phyloP scores from a whole-genome alignment of 1,140 invertebrate species.

The Notospermus geniculatus region DNA sequence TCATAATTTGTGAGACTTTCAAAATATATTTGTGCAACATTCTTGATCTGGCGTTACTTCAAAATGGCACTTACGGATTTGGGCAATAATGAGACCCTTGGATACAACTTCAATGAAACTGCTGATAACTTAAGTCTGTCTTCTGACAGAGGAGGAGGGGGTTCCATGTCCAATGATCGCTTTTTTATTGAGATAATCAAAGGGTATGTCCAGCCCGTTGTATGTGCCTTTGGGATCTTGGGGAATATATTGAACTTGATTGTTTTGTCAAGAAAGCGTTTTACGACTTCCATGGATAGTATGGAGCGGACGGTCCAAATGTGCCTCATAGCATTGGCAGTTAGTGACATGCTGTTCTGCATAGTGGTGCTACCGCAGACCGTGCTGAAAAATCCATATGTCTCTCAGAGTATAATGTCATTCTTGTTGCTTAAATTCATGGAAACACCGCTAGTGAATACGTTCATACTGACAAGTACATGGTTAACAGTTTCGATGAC shows the following conservation, averaged over 20 bases:
- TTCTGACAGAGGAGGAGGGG: no score
- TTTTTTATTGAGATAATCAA: background rate
- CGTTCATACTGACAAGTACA: conserved; percentile 4
- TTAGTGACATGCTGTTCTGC: conserved; percentile 48
- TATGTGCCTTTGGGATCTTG: conserved; percentile 7
- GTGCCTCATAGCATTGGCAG: conserved; percentile 43
- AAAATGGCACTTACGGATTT: no score
- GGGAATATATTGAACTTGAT: conserved; percentile 42
- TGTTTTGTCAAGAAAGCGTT: conserved; percentile 39
- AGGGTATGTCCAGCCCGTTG: background rate
- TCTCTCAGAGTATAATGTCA: background rate
- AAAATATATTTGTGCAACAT: no score
- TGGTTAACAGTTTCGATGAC: conserved; percentile 9
- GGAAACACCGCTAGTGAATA: background rate
- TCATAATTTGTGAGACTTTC: no score
- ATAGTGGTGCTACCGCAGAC: conserved; percentile 27
- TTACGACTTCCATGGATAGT: conserved; percentile 8
- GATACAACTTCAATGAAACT: no score
- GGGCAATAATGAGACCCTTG: no score
- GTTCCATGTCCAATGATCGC: no score
- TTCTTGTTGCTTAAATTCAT: background rate
- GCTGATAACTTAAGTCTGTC: no score
- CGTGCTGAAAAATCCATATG: background rate
- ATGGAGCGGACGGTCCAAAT: conserved; percentile 18
- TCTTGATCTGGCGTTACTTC: no score